Conservation (phyloP, 2,113 vertebrate species). For the Equus przewalskii region DNA sequence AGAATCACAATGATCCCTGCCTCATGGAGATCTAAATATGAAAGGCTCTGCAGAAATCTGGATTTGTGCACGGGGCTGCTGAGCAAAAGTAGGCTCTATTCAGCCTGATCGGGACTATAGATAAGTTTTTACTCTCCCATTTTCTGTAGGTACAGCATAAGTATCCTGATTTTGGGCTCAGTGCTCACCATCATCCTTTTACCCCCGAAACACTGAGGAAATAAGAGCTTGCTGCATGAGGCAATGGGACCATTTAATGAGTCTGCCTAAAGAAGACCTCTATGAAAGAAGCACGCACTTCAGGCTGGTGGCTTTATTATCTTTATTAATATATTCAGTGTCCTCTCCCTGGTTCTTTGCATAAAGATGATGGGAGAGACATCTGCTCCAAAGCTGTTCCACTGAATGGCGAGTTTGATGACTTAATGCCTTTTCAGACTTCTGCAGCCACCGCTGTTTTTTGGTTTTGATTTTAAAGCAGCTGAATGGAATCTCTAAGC, state of each 20-base stretch:
- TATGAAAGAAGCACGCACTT: not conserved
- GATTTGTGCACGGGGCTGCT: not conserved
- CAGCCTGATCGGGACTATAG: not conserved
- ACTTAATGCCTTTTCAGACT: conserved; percentile 82
- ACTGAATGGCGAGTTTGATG: conserved; percentile 80
- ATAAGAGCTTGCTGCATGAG: not conserved
- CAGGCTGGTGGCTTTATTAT: not conserved
- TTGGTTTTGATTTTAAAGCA: conserved; percentile 81
- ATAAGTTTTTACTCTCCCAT: not conserved
- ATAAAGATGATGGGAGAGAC: conserved; percentile 66
- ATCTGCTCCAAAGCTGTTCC: conserved; percentile 78
- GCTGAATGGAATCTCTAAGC: conserved; percentile 81
- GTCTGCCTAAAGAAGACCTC: conserved; percentile 8
- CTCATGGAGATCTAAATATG: not conserved
- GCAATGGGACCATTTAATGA: not conserved
- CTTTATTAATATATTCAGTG: conserved; percentile 45
- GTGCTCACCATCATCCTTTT: not conserved
- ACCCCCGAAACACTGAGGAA: not conserved
- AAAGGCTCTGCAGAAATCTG: not conserved
- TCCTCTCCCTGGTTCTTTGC: conserved; percentile 12
- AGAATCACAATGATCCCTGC: not conserved
- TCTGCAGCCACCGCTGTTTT: conserved; percentile 72
- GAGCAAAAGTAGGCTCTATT: not conserved
- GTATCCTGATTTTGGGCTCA: not conserved
- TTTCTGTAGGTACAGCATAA: not conserved